Percentiles rank a stretch among this genome's conserved stretches.
phyloP scores from a whole-genome alignment of 2,888 invertebrate species.

The Tachina lurida region DNA sequence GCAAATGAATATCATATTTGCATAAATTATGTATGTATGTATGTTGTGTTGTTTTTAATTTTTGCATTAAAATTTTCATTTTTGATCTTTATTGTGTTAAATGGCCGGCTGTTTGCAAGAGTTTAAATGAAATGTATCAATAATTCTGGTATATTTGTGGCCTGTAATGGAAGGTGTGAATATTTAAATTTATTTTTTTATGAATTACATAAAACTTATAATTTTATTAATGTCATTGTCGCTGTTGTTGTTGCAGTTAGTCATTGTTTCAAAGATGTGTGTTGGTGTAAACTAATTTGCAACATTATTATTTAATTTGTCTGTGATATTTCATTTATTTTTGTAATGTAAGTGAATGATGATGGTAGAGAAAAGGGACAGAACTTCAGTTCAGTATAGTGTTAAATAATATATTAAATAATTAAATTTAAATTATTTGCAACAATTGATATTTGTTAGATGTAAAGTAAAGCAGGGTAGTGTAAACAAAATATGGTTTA shows the following conservation, averaged over 20 bases:
- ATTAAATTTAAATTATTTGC: background rate
- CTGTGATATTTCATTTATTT: slow-evolving; percentile 47
- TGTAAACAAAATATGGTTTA: too few relatives aligned
- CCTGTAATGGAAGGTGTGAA: slow-evolving; percentile 7
- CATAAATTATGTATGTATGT: background rate
- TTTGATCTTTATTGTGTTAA: slow-evolving; percentile 17
- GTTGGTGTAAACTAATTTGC: slow-evolving; percentile 60
- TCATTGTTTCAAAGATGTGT: background rate
- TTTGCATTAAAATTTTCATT: slow-evolving; percentile 10
- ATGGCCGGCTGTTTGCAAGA: background rate
- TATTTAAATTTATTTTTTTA: slow-evolving; percentile 3
- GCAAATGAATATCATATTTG: too few relatives aligned
- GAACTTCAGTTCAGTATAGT: background rate
- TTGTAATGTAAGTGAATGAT: background rate
- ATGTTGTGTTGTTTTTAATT: slow-evolving; percentile 5
- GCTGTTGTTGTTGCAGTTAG: slow-evolving; percentile 1
- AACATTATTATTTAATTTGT: slow-evolving; percentile 62
- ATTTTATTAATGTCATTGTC: slow-evolving; percentile 2
- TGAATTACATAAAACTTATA: slow-evolving; percentile 4
- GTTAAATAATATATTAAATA: slow-evolving; percentile 2
- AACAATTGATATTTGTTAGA: background rate
- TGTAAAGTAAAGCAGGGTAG: background rate
- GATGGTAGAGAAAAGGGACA: background rate
- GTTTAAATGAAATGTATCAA: background rate
- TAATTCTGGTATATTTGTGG: slow-evolving; percentile 16